Evolutionary conservation across 35 echinoderm and acorn worm genomes (phyloP), one percentile per base, ranked within the genome.

Genomic region (Nesometra sesokonis): DNA sequence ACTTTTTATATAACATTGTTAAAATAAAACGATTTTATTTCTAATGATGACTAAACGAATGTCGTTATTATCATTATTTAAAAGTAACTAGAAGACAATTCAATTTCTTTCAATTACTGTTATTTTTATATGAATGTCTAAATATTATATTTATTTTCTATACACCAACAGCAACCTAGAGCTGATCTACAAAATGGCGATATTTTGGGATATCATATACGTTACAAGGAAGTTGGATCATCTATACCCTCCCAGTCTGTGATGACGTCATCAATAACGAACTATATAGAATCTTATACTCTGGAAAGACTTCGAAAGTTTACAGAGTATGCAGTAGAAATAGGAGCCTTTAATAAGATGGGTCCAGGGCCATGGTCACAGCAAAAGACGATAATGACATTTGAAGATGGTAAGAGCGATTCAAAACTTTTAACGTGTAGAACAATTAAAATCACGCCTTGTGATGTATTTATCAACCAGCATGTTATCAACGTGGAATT

Each of bases 151-250:
- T 7, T 43, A 43, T 43, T 67, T 17, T 13, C 23, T 67, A 67
- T 17, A 67, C 23, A 67, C 21, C 23, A 4, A n/a, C 67, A 97
- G 95, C 95, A 97, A 97, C 92, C 95, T 8, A 47, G 92, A 57
- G 95, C 91, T 3, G 91, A 93, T 85, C 87, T 89, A 4, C 91
- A 97, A 35, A 97, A 97, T 84, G 95, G 95, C 0, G 82, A 91
- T 23, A 47, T 97, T 3, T 84, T 85, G 1, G 95, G 95, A 19
- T 97, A 93, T 38, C 90, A 91, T 27, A 97, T 97, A 47, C 89
- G 90, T 33, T 93, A 97, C 46, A 82, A 87, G 30, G 95, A 97
- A 82, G 47, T 37, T 29, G 32, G 83, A 21, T 34, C 79, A 31
- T 80, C 79, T 27, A 94, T 89, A 3, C 95, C 91, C 0, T 97